Percentiles rank a stretch among this genome's conserved stretches.
These are phyloP conservation scores for Danaus plexippus DNA, from an alignment of 1,140 invertebrate species.

Conservation along the genomic window DNA sequence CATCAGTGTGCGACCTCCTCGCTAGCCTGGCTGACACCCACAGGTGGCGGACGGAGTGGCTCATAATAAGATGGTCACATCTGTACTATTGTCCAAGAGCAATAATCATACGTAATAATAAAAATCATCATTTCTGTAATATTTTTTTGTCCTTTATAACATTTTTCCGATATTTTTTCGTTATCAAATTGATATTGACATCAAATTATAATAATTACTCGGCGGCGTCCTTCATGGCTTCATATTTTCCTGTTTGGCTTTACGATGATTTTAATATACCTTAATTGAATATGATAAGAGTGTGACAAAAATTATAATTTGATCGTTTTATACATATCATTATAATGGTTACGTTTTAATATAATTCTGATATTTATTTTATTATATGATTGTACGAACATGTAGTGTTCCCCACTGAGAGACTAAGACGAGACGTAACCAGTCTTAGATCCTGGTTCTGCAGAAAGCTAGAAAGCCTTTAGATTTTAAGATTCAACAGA, in stretches of 20 bases:
- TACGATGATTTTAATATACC: constrained; percentile 7
- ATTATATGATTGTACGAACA: too few relatives aligned
- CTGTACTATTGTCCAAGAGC: constrained; percentile 50
- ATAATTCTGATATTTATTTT: too few relatives aligned
- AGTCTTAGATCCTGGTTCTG: too few relatives aligned
- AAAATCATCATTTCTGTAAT: constrained; percentile 45
- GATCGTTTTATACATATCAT: too few relatives aligned
- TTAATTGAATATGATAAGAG: constrained; percentile 14
- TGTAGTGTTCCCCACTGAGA: too few relatives aligned
- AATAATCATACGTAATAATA: constrained; percentile 61
- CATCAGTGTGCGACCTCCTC: not conserved
- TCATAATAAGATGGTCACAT: constrained; percentile 28
- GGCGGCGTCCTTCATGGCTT: constrained; percentile 14
- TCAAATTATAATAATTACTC: constrained; percentile 37
- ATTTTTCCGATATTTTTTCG: constrained; percentile 32
- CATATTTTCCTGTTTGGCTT: constrained; percentile 14
- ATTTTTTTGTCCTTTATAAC: constrained; percentile 36
- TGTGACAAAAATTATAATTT: constrained; percentile 13
- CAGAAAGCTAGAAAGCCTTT: too few relatives aligned
- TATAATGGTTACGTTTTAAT: too few relatives aligned
- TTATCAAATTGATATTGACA: constrained; percentile 60
- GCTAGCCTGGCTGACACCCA: constrained; percentile 1
- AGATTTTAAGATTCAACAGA: too few relatives aligned
- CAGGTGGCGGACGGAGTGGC: constrained; percentile 19
- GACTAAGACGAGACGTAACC: too few relatives aligned